phyloP scores from a whole-genome alignment of 2,113 vertebrate genomes.

The Actinemys pallida region DNA sequence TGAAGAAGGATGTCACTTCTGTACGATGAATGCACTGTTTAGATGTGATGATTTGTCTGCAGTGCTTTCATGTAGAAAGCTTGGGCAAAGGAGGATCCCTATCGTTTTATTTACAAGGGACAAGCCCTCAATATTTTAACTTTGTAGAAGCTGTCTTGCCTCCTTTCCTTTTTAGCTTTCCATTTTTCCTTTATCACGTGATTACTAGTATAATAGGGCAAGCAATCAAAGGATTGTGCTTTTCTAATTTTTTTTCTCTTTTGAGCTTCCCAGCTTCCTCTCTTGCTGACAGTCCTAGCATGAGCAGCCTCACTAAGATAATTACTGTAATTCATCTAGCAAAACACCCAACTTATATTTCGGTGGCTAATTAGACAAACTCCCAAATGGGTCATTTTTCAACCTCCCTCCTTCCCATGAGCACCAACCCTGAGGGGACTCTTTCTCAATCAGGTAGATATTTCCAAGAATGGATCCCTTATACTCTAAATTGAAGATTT shows the following conservation, averaged over 20 bases:
- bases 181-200: neutral
- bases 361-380: slow-evolving; percentile 74
- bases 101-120: slow-evolving; percentile 18
- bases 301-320: slow-evolving; percentile 63
- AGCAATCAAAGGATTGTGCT: slow-evolving; percentile 49
- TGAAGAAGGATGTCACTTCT: neutral
- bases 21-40: neutral
- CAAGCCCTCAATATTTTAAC: slow-evolving; percentile 7
- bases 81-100: neutral
- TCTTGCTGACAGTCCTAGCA: slow-evolving; percentile 62
- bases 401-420: slow-evolving; percentile 40
- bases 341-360: slow-evolving; percentile 69
- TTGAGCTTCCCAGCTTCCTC: slow-evolving; percentile 32
- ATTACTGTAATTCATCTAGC: slow-evolving; percentile 72
- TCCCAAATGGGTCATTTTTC: slow-evolving; percentile 76
- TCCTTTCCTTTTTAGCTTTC: slow-evolving; percentile 26
- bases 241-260: slow-evolving; percentile 21
- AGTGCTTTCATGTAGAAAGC: neutral
- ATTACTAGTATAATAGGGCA: neutral
- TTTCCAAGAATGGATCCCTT: slow-evolving; percentile 66
- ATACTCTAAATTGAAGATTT: slow-evolving; percentile 64
- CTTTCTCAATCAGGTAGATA: slow-evolving; percentile 70
- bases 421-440: slow-evolving; percentile 67
- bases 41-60: neutral
- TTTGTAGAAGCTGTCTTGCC: slow-evolving; percentile 23